Evolutionary conservation across 2,888 invertebrate genomes (phyloP).

Genomic region (Abscondita cerata): DNA sequence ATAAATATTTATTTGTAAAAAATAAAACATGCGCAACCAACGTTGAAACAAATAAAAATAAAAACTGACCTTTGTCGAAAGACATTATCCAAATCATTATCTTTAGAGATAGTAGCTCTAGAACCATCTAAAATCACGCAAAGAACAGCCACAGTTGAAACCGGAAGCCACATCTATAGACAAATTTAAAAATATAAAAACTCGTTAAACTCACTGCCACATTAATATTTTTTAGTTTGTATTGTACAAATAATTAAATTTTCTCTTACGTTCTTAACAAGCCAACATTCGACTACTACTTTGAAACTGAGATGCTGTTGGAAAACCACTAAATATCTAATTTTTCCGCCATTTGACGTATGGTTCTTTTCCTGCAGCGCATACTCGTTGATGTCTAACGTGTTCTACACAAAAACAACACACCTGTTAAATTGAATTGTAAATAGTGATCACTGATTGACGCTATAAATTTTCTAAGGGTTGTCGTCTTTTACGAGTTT

Average conservation of each 20-base stretch:
- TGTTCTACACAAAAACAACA: constrained; percentile 44
- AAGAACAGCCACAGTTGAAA: constrained; percentile 53
- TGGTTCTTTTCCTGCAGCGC: constrained; percentile 42
- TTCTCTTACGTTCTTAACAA: constrained; percentile 4
- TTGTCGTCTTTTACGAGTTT: constrained; percentile 46
- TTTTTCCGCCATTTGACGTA: constrained; percentile 43
- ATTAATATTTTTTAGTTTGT: background rate
- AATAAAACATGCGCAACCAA: constrained; percentile 5
- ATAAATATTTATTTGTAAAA: no score
- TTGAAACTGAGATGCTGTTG: constrained; percentile 37
- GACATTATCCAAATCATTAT: constrained; percentile 60
- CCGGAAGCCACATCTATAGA: constrained; percentile 49
- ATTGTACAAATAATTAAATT: background rate
- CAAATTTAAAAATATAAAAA: constrained; percentile 15
- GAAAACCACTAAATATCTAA: constrained; percentile 40
- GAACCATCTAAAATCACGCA: constrained; percentile 52
- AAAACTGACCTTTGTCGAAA: constrained; percentile 59
- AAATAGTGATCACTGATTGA: constrained; percentile 52
- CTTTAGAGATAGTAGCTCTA: constrained; percentile 45
- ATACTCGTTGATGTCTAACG: constrained; percentile 41
- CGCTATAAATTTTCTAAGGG: constrained; percentile 49
- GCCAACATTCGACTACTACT: constrained; percentile 13
- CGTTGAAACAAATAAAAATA: no score
- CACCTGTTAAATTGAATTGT: constrained; percentile 51
- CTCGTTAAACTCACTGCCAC: background rate